Conservation (phyloP, 2,113 vertebrate genomes). For the Entelurus aequoreus region DNA sequence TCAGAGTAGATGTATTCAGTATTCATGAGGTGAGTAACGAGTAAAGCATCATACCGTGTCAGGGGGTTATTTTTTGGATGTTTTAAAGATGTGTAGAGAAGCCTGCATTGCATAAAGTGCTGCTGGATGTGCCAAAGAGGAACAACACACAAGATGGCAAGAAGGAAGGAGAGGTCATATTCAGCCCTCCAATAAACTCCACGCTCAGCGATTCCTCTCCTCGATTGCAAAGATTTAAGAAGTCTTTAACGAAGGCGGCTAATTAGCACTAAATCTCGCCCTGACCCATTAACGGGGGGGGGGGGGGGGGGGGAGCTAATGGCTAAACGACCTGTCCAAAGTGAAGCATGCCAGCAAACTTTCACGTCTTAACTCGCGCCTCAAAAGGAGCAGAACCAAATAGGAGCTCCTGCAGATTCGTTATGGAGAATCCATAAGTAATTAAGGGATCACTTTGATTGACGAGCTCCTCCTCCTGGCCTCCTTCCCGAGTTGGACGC, state of each 20-base stretch:
- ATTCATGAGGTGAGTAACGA: too few species aligned
- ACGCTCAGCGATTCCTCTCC: slow-evolving; percentile 4
- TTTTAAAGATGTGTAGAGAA: slow-evolving; percentile 14
- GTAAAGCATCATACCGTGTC: too few species aligned
- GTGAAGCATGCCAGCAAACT: slow-evolving; percentile 27
- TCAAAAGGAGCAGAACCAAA: slow-evolving; percentile 17
- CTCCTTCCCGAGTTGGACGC: too few species aligned
- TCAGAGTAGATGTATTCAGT: too few species aligned
- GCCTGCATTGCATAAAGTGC: slow-evolving; percentile 4
- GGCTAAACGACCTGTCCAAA: slow-evolving; percentile 46
- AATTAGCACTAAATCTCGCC: slow-evolving; percentile 52
- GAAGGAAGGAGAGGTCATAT: slow-evolving; percentile 46
- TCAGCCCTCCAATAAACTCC: not conserved
- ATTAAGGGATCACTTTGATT: slow-evolving; percentile 48
- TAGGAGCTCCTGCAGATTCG: slow-evolving; percentile 21
- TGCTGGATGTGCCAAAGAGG: slow-evolving; percentile 14
- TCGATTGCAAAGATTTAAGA: slow-evolving; percentile 44
- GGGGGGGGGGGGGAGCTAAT: slow-evolving; percentile 22
- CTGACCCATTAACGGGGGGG: slow-evolving; percentile 37
- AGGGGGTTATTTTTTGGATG: not conserved
- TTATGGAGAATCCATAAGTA: slow-evolving; percentile 61
- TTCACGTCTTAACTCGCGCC: not conserved
- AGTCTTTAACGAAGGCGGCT: slow-evolving; percentile 44
- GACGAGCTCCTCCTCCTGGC: slow-evolving; percentile 8
- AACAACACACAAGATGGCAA: slow-evolving; percentile 32